Evolutionary conservation across 2,113 vertebrate genomes (phyloP).

Genomic region (Bettongia penicillata): DNA sequence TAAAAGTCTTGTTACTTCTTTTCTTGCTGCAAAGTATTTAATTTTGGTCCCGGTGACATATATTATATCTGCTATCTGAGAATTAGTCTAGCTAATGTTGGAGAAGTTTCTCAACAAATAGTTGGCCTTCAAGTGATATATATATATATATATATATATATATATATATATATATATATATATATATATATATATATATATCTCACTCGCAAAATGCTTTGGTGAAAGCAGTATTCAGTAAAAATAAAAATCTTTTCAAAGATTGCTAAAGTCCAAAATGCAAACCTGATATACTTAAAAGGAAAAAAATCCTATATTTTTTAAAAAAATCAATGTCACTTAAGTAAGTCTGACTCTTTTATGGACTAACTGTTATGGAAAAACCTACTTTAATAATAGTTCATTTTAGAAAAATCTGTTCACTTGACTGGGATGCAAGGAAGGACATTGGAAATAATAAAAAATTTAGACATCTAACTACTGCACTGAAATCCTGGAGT

Average conservation of each 20-base stretch:
- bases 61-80: neutral
- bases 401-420: neutral
- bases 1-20: neutral
- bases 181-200: too few relatives aligned
- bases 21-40: neutral
- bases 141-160: too few relatives aligned
- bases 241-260: neutral
- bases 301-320: too few relatives aligned
- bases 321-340: neutral
- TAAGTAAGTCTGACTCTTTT: neutral
- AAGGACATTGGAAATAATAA: neutral
- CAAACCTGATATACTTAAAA: neutral
- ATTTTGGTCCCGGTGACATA: neutral
- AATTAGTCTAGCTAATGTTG: neutral
- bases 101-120: neutral
- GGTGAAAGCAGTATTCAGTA: too few relatives aligned
- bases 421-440: neutral
- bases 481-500: neutral
- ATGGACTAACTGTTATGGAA: neutral
- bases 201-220: neutral
- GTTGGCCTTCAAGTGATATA: too few relatives aligned
- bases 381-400: neutral
- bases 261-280: neutral
- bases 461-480: neutral
- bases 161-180: too few relatives aligned